Percentiles rank a stretch among this genome's conserved stretches.
These are phyloP conservation scores for Lordiphosa fenestrarum DNA, from an alignment of 2,888 invertebrate species.

Conservation along the genomic window DNA sequence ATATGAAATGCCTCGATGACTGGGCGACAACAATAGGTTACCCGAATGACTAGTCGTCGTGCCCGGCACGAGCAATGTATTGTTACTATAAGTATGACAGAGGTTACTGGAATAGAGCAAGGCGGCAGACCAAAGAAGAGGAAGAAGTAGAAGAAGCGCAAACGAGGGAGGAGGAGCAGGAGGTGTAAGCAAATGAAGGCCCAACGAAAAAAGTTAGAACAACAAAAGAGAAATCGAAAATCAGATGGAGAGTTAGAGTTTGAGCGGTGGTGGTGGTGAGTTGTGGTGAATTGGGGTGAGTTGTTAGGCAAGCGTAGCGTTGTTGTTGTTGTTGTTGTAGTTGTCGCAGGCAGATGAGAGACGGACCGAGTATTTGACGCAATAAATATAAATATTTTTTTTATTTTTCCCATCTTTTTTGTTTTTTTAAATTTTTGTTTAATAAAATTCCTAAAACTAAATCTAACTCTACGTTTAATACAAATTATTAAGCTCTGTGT, in stretches of 20 bases:
- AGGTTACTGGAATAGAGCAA: conserved; percentile 73
- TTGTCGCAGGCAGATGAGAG: conserved; percentile 18
- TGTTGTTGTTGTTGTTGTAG: conserved; percentile 14
- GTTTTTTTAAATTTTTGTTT: no score
- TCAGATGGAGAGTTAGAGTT: background rate
- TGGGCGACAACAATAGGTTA: conserved; percentile 82
- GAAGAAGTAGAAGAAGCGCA: conserved; percentile 14
- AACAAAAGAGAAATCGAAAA: background rate
- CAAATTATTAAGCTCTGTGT: no score
- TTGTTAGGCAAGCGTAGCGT: conserved; percentile 7
- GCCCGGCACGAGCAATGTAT: conserved; percentile 83
- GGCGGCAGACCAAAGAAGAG: conserved; percentile 11
- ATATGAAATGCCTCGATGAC: conserved; percentile 88
- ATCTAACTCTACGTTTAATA: no score
- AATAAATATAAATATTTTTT: conserved; percentile 13
- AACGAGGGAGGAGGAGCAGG: conserved; percentile 13
- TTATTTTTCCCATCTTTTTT: background rate
- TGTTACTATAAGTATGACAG: conserved; percentile 81
- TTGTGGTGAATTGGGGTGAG: conserved; percentile 8
- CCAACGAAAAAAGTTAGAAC: conserved; percentile 17
- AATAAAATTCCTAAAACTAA: no score
- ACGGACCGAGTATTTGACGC: conserved; percentile 4
- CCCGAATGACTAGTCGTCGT: conserved; percentile 79
- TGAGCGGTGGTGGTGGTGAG: conserved; percentile 2
- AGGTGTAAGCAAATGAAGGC: conserved; percentile 26